A percentile compares a stretch with the other conserved stretches of the same genome.
These are phyloP conservation scores for Lampropteryx suffumata DNA, from an alignment of 2,888 invertebrate species.

Conservation along the genomic window DNA sequence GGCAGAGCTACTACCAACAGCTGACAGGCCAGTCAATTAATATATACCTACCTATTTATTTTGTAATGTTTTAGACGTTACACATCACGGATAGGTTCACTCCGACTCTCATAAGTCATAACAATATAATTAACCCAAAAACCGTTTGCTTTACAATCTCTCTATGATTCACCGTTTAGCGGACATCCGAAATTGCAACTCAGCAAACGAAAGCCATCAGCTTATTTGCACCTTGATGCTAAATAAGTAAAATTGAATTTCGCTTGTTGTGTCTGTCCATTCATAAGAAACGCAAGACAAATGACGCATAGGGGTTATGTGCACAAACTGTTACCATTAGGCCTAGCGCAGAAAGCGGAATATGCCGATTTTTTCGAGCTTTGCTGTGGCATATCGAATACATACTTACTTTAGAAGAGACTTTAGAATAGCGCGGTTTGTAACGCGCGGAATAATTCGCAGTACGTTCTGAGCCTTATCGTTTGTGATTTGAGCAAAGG, in stretches of 20 bases:
- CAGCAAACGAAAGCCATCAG: constrained; percentile 15
- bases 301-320: constrained; percentile 53
- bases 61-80: constrained; percentile 17
- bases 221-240: constrained; percentile 6
- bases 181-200: constrained; percentile 22
- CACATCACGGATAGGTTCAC: constrained; percentile 18
- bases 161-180: constrained; percentile 32
- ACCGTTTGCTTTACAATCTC: constrained; percentile 31
- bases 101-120: constrained; percentile 20
- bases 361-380: too few species aligned
- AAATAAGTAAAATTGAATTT: constrained; percentile 3
- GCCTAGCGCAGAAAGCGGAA: too few species aligned
- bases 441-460: too few species aligned
- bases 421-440: too few species aligned
- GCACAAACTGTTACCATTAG: constrained; percentile 24
- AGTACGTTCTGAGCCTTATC: too few species aligned
- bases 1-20: too few species aligned
- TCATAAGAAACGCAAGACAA: constrained; percentile 45
- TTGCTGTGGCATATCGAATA: too few species aligned
- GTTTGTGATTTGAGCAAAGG: too few species aligned
- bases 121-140: constrained; percentile 33
- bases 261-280: constrained; percentile 27
- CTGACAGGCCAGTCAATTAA: too few species aligned
- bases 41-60: constrained; percentile 5
- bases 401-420: too few species aligned